These are phyloP conservation scores for Hypotaenidia okinawae DNA, from an alignment of 2,797 vertebrate species.

Conservation along the genomic window DNA sequence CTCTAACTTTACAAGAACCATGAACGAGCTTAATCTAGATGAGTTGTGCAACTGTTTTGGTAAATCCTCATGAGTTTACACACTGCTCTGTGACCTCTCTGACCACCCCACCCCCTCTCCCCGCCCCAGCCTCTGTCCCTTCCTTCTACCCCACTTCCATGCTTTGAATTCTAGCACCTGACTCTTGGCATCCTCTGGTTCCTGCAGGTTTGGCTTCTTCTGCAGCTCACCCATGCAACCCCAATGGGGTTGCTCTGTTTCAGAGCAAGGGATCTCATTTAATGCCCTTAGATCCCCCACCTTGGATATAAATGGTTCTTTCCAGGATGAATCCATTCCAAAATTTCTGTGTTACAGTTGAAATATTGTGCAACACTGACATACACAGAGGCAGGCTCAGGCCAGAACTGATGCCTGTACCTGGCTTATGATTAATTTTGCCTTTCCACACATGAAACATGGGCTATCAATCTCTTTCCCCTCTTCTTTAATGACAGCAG, in stretches of 20 bases:
- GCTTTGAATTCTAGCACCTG: neutral
- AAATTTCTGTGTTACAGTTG: neutral
- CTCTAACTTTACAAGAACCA: neutral
- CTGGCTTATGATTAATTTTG: conserved; percentile 13
- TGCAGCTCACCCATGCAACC: neutral
- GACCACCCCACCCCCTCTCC: neutral
- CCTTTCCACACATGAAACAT: neutral
- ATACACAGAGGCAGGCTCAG: neutral
- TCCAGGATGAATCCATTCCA: neutral
- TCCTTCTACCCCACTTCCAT: neutral
- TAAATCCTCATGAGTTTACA: neutral
- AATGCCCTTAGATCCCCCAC: neutral
- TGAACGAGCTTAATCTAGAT: neutral
- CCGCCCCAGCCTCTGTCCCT: neutral
- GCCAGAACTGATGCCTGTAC: neutral
- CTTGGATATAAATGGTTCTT: neutral
- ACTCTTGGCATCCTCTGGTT: neutral
- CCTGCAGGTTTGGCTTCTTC: neutral
- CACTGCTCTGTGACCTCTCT: neutral
- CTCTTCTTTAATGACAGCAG: neutral
- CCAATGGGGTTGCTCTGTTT: neutral
- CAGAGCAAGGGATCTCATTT: neutral
- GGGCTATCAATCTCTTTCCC: neutral
- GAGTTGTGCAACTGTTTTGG: neutral
- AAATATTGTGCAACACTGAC: neutral